Evolutionary conservation across 2,797 vertebrate genomes (phyloP), one percentile per base, ranked within the genome.

Genomic region (Clarias pachynema): DNA sequence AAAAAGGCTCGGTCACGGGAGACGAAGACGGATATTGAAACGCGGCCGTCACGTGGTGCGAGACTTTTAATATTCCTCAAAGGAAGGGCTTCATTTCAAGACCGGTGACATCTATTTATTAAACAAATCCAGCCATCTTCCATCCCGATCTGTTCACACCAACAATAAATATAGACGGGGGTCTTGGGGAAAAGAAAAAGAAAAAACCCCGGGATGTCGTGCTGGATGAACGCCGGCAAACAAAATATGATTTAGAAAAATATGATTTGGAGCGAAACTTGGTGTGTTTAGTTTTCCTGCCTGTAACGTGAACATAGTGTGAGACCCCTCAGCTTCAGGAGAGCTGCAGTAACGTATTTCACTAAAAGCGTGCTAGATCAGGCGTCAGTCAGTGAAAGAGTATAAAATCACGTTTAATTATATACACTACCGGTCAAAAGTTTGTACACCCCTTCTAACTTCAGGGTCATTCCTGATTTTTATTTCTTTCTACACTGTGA

Each of bases 11-110:
- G 14, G 59, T 62, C 77, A 62, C n/a, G 77, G 40, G 5, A 79
- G 57, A 34, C 57, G 75, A n/a, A 8, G 31, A 62, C 57, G 56
- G 75, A 78, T 60, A 78, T 78, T 78, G 75, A 37, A 60, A 78
- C 24, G 56, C 7, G 3, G 57, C 15, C 12, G 57, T 60, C 56
- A 24, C 5, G 22, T 57, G 26, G 10, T 2, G 29, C 56, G 26
- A 37, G 29, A 78, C 20, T 37, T 78, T 59, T 78, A 29, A 22
- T 59, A 78, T 59, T 20, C 1, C 20, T 78, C 56, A 59, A n/a
- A n/a, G 6, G 5, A 57, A 37, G 31, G 8, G 18, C 18, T 22
- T 15, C 4, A 20, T 34, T 10, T 59, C 14, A 18, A 53, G 16
- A 34, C 8, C 1, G 6, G 16, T n/a, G 20, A n/a, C 22, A 7